These are phyloP conservation scores for Didymodactylos carnosus DNA, from an alignment of 2,888 invertebrate species.

Conservation along the genomic window DNA sequence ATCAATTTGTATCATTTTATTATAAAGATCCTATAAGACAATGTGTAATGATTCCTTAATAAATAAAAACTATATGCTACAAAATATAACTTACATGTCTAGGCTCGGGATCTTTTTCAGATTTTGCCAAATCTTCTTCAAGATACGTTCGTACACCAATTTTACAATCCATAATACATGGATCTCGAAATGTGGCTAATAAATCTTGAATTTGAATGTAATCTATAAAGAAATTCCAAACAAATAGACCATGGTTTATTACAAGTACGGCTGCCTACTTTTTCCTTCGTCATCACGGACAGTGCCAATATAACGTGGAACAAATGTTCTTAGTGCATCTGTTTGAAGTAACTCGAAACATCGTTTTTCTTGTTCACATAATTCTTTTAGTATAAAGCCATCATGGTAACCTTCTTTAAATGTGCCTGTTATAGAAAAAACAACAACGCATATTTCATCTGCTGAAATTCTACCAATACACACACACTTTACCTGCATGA, in stretches of 20 bases:
- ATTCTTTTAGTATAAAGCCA: conserved; percentile 5
- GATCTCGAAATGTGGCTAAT: conserved; percentile 67
- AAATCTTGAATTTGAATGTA: conserved; percentile 90
- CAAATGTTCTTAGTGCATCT: conserved; percentile 3
- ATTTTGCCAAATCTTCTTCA: conserved; percentile 79
- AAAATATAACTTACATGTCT: conserved; percentile 36
- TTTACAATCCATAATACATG: conserved; percentile 88
- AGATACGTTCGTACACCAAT: conserved; percentile 85
- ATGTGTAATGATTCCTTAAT: too few species aligned
- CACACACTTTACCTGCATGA: conserved; percentile 1
- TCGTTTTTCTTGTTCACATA: neutral
- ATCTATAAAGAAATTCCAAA: conserved; percentile 23
- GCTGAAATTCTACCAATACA: neutral
- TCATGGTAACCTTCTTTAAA: conserved; percentile 12
- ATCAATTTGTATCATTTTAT: conserved; percentile 83
- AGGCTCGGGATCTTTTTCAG: conserved; percentile 74
- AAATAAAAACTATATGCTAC: neutral
- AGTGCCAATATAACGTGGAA: conserved; percentile 4
- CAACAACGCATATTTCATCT: too few species aligned
- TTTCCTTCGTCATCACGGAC: conserved; percentile 1
- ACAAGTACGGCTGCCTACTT: neutral
- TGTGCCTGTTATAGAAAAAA: neutral
- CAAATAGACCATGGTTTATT: neutral
- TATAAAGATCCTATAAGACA: conserved; percentile 53
- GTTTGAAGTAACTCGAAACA: conserved; percentile 1